Conservation (phyloP, 2,797 vertebrate species). For the Tinamus major region DNA sequence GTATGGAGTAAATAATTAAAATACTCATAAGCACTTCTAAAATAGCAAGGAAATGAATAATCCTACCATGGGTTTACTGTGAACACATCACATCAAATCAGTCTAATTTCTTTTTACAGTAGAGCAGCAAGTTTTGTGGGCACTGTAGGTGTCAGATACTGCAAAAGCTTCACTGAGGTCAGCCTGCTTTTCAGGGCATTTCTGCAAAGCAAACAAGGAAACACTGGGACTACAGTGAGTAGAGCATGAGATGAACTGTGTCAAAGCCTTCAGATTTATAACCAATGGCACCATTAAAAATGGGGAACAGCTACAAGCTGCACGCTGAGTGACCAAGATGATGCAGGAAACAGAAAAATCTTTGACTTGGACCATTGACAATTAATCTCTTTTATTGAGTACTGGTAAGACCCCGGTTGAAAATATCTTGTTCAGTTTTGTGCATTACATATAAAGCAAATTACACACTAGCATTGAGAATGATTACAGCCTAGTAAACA, state of each 20-base stretch:
- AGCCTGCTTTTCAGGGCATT: neutral
- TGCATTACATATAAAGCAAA: neutral
- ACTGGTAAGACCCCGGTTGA: neutral
- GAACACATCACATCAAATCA: neutral
- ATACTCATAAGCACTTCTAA: neutral
- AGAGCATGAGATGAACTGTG: fast-evolving
- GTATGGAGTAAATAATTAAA: neutral
- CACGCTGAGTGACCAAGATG: neutral
- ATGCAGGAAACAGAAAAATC: neutral
- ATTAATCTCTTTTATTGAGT: neutral
- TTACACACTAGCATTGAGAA: neutral
- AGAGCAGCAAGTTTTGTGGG: neutral
- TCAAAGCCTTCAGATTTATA: neutral
- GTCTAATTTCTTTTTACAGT: neutral
- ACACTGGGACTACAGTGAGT: neutral
- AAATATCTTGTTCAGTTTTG: neutral
- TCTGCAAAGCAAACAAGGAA: neutral
- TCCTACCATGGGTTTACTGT: neutral
- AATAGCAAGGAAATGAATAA: neutral
- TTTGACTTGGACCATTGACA: neutral
- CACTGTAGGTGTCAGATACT: neutral
- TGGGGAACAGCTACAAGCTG: neutral
- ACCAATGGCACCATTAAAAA: neutral
- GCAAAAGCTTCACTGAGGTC: neutral
- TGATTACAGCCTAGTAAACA: neutral